Base-by-base conservation (phyloP, 2,797 vertebrate species). In the Falco berigora region DNA sequence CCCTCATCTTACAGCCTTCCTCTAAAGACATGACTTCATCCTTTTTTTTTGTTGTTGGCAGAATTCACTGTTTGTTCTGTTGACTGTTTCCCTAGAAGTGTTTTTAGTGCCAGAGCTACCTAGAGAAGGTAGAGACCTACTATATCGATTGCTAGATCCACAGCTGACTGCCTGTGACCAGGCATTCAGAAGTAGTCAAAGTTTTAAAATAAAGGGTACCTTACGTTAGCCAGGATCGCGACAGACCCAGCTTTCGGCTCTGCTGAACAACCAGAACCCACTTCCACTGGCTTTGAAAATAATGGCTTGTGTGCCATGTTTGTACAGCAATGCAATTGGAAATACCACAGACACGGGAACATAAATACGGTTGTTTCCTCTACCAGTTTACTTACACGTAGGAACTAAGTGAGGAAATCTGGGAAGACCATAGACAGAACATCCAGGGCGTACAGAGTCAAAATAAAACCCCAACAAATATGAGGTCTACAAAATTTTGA, bases 11-110 rank as follows among this genome's bases (percentile, higher is more conserved):
- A 82, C 68, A 91, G 88, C 93, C 62, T 80, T 91, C 78, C 89
- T 96, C 72, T 88, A 61, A 96, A 94, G 88, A 85, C 88, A 86
- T 69, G 46, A 92, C 64, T 96, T 93, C 86, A 95, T 83, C 72
- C 53, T 80, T 80, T 81, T 23, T 53, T 52, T 84, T 42, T 27
- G 58, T 75, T 74, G 63, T 40, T 6, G 82, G 34, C 23, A 73
- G 83, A 91, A 92, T 50, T 25, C 84, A 59, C 78, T 83, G 18
- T 75, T 80, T 80, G 63, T 77, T 85, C 74, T 52, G 67, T 5
- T 67, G 67, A 46, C 74, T 56, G 25, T 59, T 85, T 58, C 77
- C 36, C 8, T 20, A 22, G 15, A 62, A 62, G 67, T 28, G 56
- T 61, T 94, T 85, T 67, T n/a, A 91, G 78, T 32, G 50, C 50